Base-by-base conservation (phyloP, 2,113 vertebrate species). In the Ictalurus furcatus region DNA sequence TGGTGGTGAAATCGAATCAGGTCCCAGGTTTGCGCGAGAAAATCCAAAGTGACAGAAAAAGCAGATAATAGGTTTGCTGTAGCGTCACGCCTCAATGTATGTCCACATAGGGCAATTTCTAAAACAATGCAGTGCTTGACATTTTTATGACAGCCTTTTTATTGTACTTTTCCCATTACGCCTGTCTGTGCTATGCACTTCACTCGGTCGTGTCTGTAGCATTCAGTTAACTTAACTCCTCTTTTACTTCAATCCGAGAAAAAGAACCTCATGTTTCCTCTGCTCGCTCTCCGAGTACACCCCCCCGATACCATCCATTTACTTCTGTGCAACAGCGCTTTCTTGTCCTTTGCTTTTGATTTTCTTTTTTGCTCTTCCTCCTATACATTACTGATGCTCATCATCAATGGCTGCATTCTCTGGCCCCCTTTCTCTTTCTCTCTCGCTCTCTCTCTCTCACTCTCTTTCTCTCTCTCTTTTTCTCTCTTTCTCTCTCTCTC, bases 61-160 rank as follows among this genome's bases (percentile, higher is more conserved):
- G 95, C 92, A 96, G 95, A 96, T 96, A 96, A 96, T 96, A 94
- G 95, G 94, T 96, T 96, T 94, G 94, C 94, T 95, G 95, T 94
- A 96, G 93, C 93, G 94, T 96, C 95, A 95, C 93, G 95, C 94
- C 94, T 94, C 93, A 94, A 92, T 92, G 95, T 95, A 87, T 92
- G 95, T 95, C 95, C 95, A 94, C 95, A 95, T 94, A 94, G 92
- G 94, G 94, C 93, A 93, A 92, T 96, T 95, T 95, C 93, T 94
- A 93, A 93, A 95, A 93, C 93, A 89, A 93, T 94, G 93, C 91
- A 78, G 90, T 91, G 93, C 92, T 92, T 95, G 95, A 95, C 92
- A 91, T 94, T 87, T 93, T 91, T 85, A 88, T 96, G 96, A 96
- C 95, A 95, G 94, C 86, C 94, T 91, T 92, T 94, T 87, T 92